These are phyloP conservation scores for Myrmophylax atrothorax DNA, from an alignment of 2,113 vertebrate genomes.

Conservation along the genomic window DNA sequence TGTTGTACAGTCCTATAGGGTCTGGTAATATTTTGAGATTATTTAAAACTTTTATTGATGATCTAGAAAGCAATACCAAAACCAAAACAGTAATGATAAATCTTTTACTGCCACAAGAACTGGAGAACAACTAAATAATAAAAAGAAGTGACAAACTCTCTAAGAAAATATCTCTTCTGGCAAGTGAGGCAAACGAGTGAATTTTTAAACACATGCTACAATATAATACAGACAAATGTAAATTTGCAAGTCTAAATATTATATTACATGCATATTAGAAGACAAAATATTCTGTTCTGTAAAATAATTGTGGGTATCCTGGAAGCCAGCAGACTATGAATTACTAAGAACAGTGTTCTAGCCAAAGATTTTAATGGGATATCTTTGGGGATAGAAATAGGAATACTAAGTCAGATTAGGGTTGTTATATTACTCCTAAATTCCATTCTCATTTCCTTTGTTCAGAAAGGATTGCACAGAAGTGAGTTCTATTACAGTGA, in stretches of 20 bases:
- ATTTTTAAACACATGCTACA: constrained; percentile 16
- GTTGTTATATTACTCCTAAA: neutral
- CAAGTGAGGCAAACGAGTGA: neutral
- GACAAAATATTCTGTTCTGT: neutral
- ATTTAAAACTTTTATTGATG: neutral
- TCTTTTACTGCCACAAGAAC: neutral
- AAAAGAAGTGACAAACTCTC: neutral
- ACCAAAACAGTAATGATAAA: neutral
- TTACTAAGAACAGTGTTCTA: neutral
- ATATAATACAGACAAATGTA: constrained; percentile 25
- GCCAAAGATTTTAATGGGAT: neutral
- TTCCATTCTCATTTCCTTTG: neutral
- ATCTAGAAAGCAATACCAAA: neutral
- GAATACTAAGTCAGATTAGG: neutral
- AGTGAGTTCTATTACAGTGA: neutral
- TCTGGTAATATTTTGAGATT: neutral
- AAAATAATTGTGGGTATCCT: constrained; percentile 16
- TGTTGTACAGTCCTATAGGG: neutral
- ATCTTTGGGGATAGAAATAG: constrained; percentile 9
- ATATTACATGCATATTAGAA: constrained; percentile 20
- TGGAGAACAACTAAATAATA: neutral
- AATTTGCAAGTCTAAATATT: constrained; percentile 43
- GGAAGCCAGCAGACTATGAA: constrained; percentile 10
- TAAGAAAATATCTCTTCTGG: constrained; percentile 5
- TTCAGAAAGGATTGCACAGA: neutral